phyloP scores from a whole-genome alignment of 2,888 invertebrate species.

The Fabriciana adippe region DNA sequence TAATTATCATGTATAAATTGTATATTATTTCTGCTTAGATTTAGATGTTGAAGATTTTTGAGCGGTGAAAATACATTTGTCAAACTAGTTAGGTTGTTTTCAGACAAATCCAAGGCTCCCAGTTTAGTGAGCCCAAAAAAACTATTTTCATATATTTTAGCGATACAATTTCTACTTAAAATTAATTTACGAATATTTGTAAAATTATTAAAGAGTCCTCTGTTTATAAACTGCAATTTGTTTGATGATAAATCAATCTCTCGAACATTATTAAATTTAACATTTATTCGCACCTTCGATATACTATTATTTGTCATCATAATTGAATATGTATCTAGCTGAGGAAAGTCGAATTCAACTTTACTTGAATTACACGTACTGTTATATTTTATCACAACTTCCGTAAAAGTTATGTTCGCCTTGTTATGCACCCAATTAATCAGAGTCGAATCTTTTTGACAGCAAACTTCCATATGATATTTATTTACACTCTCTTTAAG shows the following conservation, averaged over 20 bases:
- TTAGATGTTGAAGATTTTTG: conserved; percentile 85
- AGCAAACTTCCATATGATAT: conserved; percentile 58
- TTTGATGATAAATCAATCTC: conserved; percentile 84
- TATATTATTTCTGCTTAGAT: conserved; percentile 86
- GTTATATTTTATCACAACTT: conserved; percentile 55
- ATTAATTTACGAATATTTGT: conserved; percentile 84
- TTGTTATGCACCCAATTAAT: conserved; percentile 54
- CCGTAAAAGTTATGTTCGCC: conserved; percentile 62
- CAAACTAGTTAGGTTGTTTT: conserved; percentile 84
- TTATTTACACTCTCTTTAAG: conserved; percentile 59
- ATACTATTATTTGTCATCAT: conserved; percentile 63
- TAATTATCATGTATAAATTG: conserved; percentile 84
- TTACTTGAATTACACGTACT: conserved; percentile 58
- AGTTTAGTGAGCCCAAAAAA: conserved; percentile 84
- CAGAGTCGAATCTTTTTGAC: conserved; percentile 54
- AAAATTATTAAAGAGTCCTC: conserved; percentile 81
- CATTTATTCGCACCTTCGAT: conserved; percentile 56
- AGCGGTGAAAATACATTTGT: conserved; percentile 83
- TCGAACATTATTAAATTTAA: conserved; percentile 68
- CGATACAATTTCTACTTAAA: conserved; percentile 86
- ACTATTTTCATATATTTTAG: conserved; percentile 78
- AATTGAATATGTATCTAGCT: conserved; percentile 61
- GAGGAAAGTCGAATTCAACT: conserved; percentile 57
- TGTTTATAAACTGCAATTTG: conserved; percentile 75
- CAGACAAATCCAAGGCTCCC: conserved; percentile 86